phyloP scores from a whole-genome alignment of 2,797 vertebrate species.

The Cossypha dichroa region DNA sequence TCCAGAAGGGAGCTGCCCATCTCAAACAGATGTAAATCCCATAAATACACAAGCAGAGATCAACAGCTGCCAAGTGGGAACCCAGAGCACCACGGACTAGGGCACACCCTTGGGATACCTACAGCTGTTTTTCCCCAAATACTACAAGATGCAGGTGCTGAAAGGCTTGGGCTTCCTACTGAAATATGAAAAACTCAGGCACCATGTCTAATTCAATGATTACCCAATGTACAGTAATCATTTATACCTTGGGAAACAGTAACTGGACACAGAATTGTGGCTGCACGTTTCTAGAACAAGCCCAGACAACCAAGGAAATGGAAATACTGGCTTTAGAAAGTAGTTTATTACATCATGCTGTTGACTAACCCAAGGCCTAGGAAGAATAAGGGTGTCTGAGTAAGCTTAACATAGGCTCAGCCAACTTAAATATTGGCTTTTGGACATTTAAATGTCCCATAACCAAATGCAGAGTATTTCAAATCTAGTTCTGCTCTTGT shows the following conservation, averaged over 20 bases:
- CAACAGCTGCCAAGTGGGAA: neutral
- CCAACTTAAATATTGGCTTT: neutral
- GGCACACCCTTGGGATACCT: neutral
- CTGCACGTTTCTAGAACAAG: neutral
- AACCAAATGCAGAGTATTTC: neutral
- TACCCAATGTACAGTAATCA: neutral
- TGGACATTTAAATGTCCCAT: neutral
- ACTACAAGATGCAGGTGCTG: neutral
- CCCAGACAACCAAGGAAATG: neutral
- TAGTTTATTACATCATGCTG: neutral
- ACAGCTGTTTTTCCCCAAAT: neutral
- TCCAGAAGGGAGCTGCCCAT: neutral
- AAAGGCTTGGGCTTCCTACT: neutral
- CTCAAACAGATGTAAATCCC: neutral
- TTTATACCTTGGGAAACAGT: neutral
- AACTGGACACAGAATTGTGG: too few species aligned
- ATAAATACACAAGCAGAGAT: neutral
- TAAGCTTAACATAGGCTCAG: neutral
- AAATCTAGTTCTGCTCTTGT: neutral
- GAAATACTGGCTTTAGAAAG: neutral
- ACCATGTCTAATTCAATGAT: neutral
- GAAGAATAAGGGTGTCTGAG: neutral
- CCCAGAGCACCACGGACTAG: neutral
- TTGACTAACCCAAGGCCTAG: neutral
- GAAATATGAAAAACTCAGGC: neutral